phyloP scores from a whole-genome alignment of 2,888 invertebrate genomes.

The Rutpela maculata region DNA sequence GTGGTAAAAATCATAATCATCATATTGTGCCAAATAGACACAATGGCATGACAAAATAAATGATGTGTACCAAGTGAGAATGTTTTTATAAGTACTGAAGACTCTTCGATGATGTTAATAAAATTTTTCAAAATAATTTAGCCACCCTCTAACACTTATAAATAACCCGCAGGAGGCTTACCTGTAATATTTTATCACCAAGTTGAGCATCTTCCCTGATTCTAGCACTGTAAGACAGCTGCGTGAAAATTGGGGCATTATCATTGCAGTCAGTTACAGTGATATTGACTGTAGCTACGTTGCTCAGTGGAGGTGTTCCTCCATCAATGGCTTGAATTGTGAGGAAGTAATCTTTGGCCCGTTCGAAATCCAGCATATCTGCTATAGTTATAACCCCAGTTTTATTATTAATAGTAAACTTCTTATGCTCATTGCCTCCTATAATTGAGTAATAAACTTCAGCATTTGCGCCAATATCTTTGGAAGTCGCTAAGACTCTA shows the following conservation, averaged over 20 bases:
- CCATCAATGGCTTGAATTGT: slow-evolving; percentile 94
- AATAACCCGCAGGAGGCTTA: slow-evolving; percentile 65
- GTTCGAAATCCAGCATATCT: slow-evolving; percentile 91
- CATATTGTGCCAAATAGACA: no score
- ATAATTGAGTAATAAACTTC: slow-evolving; percentile 92
- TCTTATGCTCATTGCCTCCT: slow-evolving; percentile 91
- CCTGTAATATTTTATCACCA: slow-evolving; percentile 85
- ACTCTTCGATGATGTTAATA: no score
- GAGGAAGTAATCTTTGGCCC: slow-evolving; percentile 88
- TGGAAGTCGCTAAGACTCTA: slow-evolving; percentile 91
- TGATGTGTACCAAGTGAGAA: no score
- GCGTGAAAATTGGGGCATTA: slow-evolving; percentile 88
- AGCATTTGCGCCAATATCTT: slow-evolving; percentile 95
- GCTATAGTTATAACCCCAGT: slow-evolving; percentile 86
- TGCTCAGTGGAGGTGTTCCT: slow-evolving; percentile 91
- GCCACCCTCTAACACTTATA: no score
- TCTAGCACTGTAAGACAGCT: slow-evolving; percentile 84
- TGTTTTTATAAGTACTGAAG: no score
- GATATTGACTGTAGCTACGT: slow-evolving; percentile 90
- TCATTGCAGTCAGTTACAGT: slow-evolving; percentile 91
- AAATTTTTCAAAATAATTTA: no score
- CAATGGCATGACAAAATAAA: no score
- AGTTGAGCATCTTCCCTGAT: slow-evolving; percentile 87
- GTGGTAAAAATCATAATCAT: no score
- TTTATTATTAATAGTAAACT: slow-evolving; percentile 84